Evolutionary conservation across 2,113 vertebrate genomes (phyloP).

Genomic region (Nothobranchius kuhntae): DNA sequence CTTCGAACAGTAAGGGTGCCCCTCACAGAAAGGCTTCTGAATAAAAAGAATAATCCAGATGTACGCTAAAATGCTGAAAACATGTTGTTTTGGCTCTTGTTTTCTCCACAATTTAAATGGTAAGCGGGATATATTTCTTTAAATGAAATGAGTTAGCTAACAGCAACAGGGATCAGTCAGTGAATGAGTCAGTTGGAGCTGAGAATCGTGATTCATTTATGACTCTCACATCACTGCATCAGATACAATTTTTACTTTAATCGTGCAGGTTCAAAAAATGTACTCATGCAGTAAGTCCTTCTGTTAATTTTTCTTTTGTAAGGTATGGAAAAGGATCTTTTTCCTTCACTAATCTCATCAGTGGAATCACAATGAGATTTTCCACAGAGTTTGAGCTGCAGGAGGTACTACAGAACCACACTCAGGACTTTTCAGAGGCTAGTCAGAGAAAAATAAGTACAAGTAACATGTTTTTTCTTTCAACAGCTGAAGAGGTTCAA

Average conservation of each 20-base stretch:
- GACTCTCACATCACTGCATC: too few relatives aligned
- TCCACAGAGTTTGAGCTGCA: constrained; percentile 84
- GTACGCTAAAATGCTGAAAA: too few relatives aligned
- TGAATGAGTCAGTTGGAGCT: too few relatives aligned
- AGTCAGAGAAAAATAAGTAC: background rate
- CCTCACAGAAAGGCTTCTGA: background rate
- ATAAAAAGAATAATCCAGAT: too few relatives aligned
- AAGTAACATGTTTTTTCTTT: constrained; percentile 3
- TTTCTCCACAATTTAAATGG: too few relatives aligned
- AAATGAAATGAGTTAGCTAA: too few relatives aligned
- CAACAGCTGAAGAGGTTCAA: constrained; percentile 88
- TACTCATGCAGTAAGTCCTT: background rate
- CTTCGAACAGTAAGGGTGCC: constrained; percentile 82
- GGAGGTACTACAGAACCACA: constrained; percentile 78
- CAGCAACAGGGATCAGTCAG: too few relatives aligned
- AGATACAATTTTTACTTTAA: too few relatives aligned
- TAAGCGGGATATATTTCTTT: too few relatives aligned
- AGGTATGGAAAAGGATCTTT: constrained; percentile 89
- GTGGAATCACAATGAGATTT: constrained; percentile 80
- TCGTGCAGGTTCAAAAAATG: background rate
- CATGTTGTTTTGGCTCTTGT: too few relatives aligned
- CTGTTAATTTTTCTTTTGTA: background rate
- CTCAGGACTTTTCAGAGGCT: background rate
- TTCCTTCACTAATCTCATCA: constrained; percentile 85
- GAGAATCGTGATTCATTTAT: too few relatives aligned